Percentiles rank a stretch among this genome's conserved stretches.
phyloP scores from a whole-genome alignment of 1,140 invertebrate species.

The Drosophila nigrodunni region DNA sequence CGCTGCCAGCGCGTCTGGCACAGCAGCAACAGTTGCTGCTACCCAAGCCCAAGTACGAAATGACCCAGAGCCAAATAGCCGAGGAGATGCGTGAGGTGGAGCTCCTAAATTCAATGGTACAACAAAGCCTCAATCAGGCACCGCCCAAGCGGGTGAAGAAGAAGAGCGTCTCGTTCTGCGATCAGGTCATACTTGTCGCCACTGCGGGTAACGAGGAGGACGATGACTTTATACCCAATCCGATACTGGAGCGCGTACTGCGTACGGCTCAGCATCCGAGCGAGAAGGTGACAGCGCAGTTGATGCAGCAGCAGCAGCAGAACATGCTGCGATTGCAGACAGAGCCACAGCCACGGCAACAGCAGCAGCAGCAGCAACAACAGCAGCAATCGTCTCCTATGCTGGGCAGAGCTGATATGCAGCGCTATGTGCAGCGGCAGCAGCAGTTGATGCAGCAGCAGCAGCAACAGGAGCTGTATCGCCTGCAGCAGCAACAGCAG shows the following conservation, averaged over 20 bases:
- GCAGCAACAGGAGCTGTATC: constrained; percentile 56
- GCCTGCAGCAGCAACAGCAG: constrained; percentile 56
- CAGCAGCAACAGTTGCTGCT: constrained; percentile 46
- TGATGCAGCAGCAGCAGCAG: constrained; percentile 86
- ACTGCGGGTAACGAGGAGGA: constrained; percentile 96
- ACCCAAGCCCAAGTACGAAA: constrained; percentile 79
- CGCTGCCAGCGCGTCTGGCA: constrained; percentile 44
- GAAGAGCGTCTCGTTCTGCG: constrained; percentile 97
- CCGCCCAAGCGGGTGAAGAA: constrained; percentile 89
- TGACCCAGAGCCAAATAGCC: constrained; percentile 84
- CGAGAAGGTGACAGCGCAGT: constrained; percentile 86
- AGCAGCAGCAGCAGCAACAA: constrained; percentile 78
- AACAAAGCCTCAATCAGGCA: constrained; percentile 82
- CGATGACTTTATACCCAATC: constrained; percentile 95
- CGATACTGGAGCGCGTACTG: constrained; percentile 93
- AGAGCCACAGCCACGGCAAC: constrained; percentile 75
- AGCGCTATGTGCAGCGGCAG: constrained; percentile 29
- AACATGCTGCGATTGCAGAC: constrained; percentile 86
- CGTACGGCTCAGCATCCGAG: constrained; percentile 87
- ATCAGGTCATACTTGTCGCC: constrained; percentile 95
- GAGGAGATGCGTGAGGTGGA: constrained; percentile 86
- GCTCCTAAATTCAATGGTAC: constrained; percentile 85
- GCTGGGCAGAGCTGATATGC: too few species aligned
- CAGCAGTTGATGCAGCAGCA: constrained; percentile 70
- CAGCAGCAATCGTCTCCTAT: constrained; percentile 44